Conservation (phyloP, 2,888 invertebrate species). For the Synanthedon formicaeformis region DNA sequence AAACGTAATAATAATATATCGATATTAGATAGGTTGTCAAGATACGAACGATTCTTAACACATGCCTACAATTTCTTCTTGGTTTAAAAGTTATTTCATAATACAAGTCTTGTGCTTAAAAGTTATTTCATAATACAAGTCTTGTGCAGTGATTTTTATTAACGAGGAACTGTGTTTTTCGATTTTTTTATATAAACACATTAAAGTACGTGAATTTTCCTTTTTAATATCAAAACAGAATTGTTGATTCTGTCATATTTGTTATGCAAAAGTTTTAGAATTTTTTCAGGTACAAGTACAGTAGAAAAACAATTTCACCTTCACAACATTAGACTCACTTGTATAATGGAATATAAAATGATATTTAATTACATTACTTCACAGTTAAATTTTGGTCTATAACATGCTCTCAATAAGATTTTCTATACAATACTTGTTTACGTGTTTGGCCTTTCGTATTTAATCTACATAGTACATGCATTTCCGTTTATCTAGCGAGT, state of each 20-base stretch:
- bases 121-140: too few relatives aligned
- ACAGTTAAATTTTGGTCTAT: slow-evolving; percentile 7
- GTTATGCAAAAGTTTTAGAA: background rate
- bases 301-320: background rate
- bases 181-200: too few relatives aligned
- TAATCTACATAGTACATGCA: slow-evolving; percentile 49
- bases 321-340: slow-evolving; percentile 8
- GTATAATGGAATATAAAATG: background rate
- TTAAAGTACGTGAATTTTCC: too few relatives aligned
- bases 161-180: too few relatives aligned
- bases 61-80: too few relatives aligned
- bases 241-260: too few relatives aligned
- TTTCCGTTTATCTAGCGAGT: slow-evolving; percentile 7
- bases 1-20: background rate
- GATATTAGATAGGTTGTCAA: background rate
- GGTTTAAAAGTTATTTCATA: too few relatives aligned
- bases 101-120: too few relatives aligned
- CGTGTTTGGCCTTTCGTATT: slow-evolving; percentile 17
- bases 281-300: too few relatives aligned
- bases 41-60: too few relatives aligned
- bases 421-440: slow-evolving; percentile 19
- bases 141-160: too few relatives aligned
- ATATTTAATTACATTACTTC: background rate
- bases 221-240: too few relatives aligned
- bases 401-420: slow-evolving; percentile 29